phyloP scores from a whole-genome alignment of 2,113 vertebrate genomes.

The Ochotona curzoniae region DNA sequence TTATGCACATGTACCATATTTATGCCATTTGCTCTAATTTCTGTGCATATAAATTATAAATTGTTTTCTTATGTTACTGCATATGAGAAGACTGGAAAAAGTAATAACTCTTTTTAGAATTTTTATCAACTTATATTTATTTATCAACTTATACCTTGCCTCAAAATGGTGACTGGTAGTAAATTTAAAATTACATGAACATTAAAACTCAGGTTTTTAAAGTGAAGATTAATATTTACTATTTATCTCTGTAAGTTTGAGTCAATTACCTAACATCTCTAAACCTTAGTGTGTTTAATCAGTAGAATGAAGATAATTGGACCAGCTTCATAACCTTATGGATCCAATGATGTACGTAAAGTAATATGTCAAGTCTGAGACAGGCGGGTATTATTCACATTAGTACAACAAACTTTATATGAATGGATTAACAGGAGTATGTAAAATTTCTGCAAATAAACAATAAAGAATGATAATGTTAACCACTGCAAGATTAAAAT shows the following conservation, averaged over 20 bases:
- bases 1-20: neutral
- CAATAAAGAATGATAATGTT: neutral
- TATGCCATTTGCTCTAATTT: neutral
- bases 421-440: neutral
- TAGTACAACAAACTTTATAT: constrained; percentile 7
- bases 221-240: neutral
- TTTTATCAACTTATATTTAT: neutral
- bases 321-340: neutral
- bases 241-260: neutral
- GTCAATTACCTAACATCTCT: neutral
- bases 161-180: constrained; percentile 36
- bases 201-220: neutral
- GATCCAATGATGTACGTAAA: neutral
- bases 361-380: neutral
- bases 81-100: constrained; percentile 1
- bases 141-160: neutral
- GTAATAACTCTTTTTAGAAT: neutral
- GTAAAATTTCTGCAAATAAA: neutral
- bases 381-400: neutral
- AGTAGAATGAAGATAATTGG: neutral
- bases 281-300: neutral
- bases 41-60: neutral
- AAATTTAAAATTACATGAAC: neutral
- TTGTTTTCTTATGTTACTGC: neutral
- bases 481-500: constrained; percentile 2